phyloP scores from a whole-genome alignment of 2,113 vertebrate species.

The Brachypodius melanocephalos region DNA sequence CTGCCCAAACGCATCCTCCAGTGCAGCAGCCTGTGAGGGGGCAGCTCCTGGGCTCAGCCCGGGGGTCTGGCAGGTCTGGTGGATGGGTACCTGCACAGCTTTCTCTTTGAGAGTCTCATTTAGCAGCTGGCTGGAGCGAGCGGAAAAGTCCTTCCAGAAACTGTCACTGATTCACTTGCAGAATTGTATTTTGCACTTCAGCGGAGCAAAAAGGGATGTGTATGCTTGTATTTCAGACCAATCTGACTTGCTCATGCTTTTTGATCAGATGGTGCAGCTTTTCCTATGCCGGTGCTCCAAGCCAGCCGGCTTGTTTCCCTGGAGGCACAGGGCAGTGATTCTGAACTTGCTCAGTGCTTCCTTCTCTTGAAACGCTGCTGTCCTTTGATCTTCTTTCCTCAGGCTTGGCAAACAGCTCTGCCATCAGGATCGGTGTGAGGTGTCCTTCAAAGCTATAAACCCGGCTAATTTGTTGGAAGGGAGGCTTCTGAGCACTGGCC shows the following conservation, averaged over 20 bases:
- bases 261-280: neutral
- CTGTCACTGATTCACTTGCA: neutral
- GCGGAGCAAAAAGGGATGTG: neutral
- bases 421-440: neutral
- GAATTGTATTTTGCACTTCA: neutral
- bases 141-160: neutral
- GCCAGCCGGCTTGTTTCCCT: neutral
- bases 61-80: fast-evolving
- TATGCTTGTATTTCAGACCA: neutral
- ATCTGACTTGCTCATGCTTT: neutral
- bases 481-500: neutral
- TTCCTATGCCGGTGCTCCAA: neutral
- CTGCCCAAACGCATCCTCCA: neutral
- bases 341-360: neutral
- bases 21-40: neutral
- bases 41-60: neutral
- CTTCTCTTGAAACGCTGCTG: neutral
- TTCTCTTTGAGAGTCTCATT: neutral
- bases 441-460: neutral
- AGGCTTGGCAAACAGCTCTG: neutral
- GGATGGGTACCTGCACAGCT: neutral
- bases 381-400: slow-evolving; percentile 13
- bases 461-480: neutral
- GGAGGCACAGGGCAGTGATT: neutral
- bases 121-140: neutral